phyloP scores from a whole-genome alignment of 2,113 vertebrate species.

The Ceuthmochares aereus region DNA sequence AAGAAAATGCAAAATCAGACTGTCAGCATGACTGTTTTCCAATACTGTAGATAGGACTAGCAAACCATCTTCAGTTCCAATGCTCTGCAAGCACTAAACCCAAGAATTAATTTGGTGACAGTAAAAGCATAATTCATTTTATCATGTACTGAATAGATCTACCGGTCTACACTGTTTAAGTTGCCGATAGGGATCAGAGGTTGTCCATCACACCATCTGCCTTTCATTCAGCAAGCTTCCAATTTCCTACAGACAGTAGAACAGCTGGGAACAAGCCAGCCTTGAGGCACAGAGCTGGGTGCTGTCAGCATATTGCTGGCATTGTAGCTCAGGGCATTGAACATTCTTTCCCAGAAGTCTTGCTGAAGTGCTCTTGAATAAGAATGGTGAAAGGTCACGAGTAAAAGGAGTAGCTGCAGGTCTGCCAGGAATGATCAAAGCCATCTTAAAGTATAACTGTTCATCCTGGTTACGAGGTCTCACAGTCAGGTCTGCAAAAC shows the following conservation, averaged over 20 bases:
- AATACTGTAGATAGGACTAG: background rate
- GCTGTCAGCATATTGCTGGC: background rate
- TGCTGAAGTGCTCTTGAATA: conserved; percentile 35
- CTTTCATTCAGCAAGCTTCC: conserved; percentile 43
- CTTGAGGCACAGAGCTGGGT: background rate
- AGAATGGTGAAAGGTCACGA: conserved; percentile 11
- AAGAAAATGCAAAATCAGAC: background rate
- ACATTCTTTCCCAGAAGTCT: conserved; percentile 34
- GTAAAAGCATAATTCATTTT: conserved; percentile 3
- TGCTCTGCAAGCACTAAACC: background rate
- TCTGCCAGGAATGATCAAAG: conserved; percentile 10
- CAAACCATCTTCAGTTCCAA: background rate
- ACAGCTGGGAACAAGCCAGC: conserved; percentile 44
- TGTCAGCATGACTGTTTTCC: background rate
- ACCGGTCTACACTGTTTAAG: background rate
- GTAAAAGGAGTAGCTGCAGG: background rate
- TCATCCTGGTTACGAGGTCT: background rate
- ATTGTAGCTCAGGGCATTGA: conserved; percentile 9
- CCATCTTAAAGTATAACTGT: background rate
- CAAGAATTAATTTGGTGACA: conserved; percentile 22
- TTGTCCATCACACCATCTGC: conserved; percentile 56
- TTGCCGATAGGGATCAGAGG: conserved; percentile 18
- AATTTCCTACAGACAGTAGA: conserved; percentile 21
- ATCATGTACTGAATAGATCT: conserved; percentile 17
- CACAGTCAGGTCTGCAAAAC: background rate